Percentiles rank a stretch among this genome's conserved stretches.
phyloP scores from a whole-genome alignment of 2,888 invertebrate genomes.

The Cerceris rybyensis region DNA sequence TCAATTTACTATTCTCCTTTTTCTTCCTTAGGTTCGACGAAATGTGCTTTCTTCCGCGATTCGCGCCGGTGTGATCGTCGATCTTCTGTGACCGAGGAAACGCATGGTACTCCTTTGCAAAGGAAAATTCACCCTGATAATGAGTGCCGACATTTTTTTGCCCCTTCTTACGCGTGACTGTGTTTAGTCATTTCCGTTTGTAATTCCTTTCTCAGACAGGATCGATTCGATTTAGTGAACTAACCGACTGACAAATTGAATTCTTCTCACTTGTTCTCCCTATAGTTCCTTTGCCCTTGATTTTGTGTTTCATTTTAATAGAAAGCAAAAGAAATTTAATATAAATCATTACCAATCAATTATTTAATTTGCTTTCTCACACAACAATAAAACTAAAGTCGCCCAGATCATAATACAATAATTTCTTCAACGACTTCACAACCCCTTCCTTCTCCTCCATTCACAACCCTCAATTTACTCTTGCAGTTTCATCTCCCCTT shows the following conservation, averaged over 20 bases:
- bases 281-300: neutral
- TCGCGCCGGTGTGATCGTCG: neutral
- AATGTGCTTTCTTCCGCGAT: neutral
- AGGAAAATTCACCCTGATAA: neutral
- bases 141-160: neutral
- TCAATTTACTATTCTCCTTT: neutral
- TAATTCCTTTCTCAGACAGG: slow-evolving; percentile 13
- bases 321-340: neutral
- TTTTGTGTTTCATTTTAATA: neutral
- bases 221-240: slow-evolving; percentile 46
- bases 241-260: slow-evolving; percentile 57
- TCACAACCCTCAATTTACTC: no score
- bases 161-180: slow-evolving; percentile 27
- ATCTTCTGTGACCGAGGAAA: neutral
- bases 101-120: neutral
- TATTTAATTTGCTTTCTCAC: no score
- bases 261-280: slow-evolving; percentile 34
- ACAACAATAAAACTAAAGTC: no score
- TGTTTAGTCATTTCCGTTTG: slow-evolving; percentile 5
- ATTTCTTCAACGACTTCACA: no score
- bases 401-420: no score
- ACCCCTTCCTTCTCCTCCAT: no score
- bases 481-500: neutral
- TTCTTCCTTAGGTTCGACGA: neutral
- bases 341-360: neutral